Evolutionary conservation across 2,113 vertebrate genomes (phyloP).

Genomic region (Tetrao urogallus): DNA sequence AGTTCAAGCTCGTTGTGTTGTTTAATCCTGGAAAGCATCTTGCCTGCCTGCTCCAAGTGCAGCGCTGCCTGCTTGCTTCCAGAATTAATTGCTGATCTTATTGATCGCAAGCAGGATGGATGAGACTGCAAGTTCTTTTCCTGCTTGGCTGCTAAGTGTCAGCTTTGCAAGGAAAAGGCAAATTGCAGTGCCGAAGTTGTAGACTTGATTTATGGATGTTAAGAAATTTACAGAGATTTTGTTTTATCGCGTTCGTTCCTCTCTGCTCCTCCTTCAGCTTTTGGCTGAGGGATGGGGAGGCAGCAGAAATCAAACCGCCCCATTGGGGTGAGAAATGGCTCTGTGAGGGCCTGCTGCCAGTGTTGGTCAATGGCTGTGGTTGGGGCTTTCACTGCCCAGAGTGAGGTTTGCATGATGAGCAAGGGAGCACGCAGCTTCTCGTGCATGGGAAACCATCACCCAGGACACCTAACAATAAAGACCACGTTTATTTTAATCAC

Average conservation of each 20-base stretch:
- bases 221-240: constrained; percentile 2
- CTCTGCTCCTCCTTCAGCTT: constrained; percentile 21
- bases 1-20: background rate
- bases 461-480: background rate
- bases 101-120: background rate
- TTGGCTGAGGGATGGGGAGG: background rate
- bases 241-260: constrained; percentile 11
- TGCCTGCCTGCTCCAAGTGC: background rate
- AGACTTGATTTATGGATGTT: constrained; percentile 40
- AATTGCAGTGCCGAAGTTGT: background rate
- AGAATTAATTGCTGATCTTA: background rate
- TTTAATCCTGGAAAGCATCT: background rate
- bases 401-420: too few relatives aligned
- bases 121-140: background rate
- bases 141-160: background rate
- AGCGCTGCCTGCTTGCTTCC: background rate
- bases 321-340: background rate
- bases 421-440: background rate
- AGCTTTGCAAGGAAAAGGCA: background rate
- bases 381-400: background rate
- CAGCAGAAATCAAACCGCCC: background rate
- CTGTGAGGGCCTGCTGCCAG: background rate
- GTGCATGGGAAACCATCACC: background rate
- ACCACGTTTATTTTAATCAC: background rate
- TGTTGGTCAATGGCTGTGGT: background rate